Evolutionary conservation across 2,797 vertebrate genomes (phyloP), one percentile per base, ranked within the genome.

Genomic region (Liparis tanakae): DNA sequence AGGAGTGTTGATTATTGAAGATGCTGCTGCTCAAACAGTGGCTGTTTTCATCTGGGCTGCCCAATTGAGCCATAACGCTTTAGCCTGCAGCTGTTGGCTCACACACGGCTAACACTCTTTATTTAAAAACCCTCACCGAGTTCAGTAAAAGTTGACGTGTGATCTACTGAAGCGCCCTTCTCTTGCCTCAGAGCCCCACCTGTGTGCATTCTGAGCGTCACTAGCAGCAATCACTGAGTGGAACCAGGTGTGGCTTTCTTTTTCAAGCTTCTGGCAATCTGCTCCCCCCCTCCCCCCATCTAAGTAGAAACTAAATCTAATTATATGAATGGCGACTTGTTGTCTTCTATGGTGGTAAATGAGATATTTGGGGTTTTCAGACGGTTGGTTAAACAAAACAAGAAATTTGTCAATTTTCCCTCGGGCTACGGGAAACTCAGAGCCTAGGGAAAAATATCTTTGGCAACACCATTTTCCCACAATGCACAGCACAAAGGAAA

Each of bases 161-260:
- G 25, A 9, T 18, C 50, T 41, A 14, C 30, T 14, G 51, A 55
- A 37, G 15, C 7, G n/a, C 7, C 34, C 65, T 18, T 48, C 1
- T 1, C 1, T 4, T 36, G 13, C 14, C 22, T 20, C 48, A 30
- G 34, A 68, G 4, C 20, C 61, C 51, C 48, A 59, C 6, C 25
- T 34, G 4, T 22, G 33, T 7, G 56, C 44, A 63, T 34, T 50
- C 50, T 65, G 56, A 68, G 50, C 33, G n/a, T 69, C 7, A 25
- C 41, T 9, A 41, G 70, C 43, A 65, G 79, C 75, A 91, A 92
- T 93, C 25, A 48, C 22, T 39, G 88, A 90, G n/a, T 48, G 34
- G 65, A 69, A 39, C 17, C 92, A 91, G 89, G 78, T 90, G 91
- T 80, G 76, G 20, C 15, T 59, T 14, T 18, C 59, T 67, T 62